Evolutionary conservation across 2,113 vertebrate species (phyloP).

Genomic region (Chloropsis cyanopogon): DNA sequence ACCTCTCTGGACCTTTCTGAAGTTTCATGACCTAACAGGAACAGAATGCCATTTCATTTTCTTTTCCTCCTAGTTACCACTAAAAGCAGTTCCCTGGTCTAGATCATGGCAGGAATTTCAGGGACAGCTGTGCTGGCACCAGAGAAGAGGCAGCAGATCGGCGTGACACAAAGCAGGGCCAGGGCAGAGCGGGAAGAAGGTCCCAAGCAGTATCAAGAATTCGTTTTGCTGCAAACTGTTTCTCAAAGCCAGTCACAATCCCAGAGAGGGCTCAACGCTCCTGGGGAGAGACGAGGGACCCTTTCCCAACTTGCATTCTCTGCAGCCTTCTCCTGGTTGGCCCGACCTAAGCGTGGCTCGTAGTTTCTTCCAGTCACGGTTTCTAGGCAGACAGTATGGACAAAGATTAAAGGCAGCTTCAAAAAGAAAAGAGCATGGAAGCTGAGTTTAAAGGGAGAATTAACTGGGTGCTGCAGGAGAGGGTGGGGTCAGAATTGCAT

Average conservation of each 20-base stretch:
- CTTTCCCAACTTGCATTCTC: neutral
- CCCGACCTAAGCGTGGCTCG: neutral
- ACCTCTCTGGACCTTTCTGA: neutral
- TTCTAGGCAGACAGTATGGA: neutral
- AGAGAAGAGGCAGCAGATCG: neutral
- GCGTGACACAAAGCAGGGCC: neutral
- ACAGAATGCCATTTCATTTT: neutral
- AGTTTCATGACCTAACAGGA: neutral
- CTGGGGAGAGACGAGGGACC: neutral
- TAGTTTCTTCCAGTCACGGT: neutral
- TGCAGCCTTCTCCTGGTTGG: neutral
- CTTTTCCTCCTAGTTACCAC: neutral
- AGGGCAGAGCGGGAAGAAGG: neutral
- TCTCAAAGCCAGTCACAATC: neutral
- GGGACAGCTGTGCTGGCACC: neutral
- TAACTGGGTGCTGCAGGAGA: constrained; percentile 23
- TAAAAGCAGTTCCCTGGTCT: neutral
- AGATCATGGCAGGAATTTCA: neutral
- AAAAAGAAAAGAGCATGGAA: neutral
- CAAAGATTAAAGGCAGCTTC: neutral
- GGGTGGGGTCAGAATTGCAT: constrained; percentile 25
- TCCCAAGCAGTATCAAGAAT: neutral
- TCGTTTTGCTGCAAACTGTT: neutral
- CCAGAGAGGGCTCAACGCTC: neutral
- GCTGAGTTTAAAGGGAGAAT: neutral